Evolutionary conservation across 1,140 invertebrate genomes (phyloP), one percentile per base, ranked within the genome.

Genomic region (Magallana angulata): DNA sequence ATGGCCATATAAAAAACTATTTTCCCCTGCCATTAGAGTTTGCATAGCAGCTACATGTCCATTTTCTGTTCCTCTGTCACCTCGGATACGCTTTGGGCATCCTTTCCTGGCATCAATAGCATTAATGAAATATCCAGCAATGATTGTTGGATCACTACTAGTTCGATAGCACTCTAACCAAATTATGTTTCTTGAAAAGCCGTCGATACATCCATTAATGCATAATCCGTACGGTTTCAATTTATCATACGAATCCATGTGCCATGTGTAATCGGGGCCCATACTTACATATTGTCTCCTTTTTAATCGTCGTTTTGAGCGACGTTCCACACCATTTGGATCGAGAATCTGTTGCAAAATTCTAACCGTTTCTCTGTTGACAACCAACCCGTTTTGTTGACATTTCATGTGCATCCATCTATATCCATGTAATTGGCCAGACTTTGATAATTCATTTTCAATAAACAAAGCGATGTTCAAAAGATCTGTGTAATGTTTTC

Each of bases 61-160:
- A 71, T 91, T 92, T 90, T 92, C 91, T 18, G 91, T 89, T 16
- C 92, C 92, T n/a, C 58, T 88, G 82, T 93, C 91, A 59, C 86
- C 64, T 87, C 92, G n/a, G 14, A 88, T 36, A 48, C n/a, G n/a
- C 18, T 9, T 1, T 82, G 92, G 92, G 16, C 85, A 76, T 11
- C 89, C 87, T 24, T 86, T 36, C 8, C 85, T 7, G 30, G 62
- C 11, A 57, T 85, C 36, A 14, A 92, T 58, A 30, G 85, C 62
- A 14, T 90, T 36, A 8, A 89, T 36, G 85, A 90, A 93, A 82
- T 91, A 91, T 11, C 68, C 24, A 6, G 80, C 60, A 18, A 91
- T 87, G 56, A 91, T 84, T 56, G 68, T 81, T n/a, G 91, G 89
- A 36, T 92, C 85, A 88, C 90, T 93, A 68, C 91, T 93, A 16